Evolutionary conservation across 2,797 vertebrate genomes (phyloP).

Genomic region (Channallabes apus): DNA sequence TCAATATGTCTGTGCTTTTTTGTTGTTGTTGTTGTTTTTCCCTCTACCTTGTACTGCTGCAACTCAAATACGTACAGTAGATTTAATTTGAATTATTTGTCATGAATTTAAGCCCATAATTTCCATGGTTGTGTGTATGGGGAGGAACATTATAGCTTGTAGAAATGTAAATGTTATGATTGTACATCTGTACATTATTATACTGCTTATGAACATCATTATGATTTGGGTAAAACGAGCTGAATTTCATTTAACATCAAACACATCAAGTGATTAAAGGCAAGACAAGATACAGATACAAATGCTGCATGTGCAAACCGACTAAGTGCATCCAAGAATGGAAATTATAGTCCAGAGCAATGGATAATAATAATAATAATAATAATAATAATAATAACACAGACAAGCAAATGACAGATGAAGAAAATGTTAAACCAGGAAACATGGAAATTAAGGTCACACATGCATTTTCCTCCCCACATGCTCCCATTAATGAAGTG

Average conservation of each 20-base stretch:
- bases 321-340: no score
- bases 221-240: not conserved
- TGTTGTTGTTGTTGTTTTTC: not conserved
- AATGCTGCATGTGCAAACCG: not conserved
- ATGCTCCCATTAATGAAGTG: no score
- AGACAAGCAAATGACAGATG: no score
- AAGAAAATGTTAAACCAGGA: not conserved
- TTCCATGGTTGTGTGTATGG: not conserved
- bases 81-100: not conserved
- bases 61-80: not conserved
- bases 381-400: no score
- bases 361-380: no score
- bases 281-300: not conserved
- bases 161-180: not conserved
- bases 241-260: not conserved
- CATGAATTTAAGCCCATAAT: not conserved
- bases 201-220: not conserved
- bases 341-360: no score
- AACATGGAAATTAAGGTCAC: not conserved
- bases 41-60: not conserved
- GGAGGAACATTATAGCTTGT: not conserved
- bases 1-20: not conserved
- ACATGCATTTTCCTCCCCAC: not conserved
- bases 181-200: not conserved
- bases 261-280: not conserved